phyloP scores from a whole-genome alignment of 2,797 vertebrate genomes.

The Sebastes nivosus region DNA sequence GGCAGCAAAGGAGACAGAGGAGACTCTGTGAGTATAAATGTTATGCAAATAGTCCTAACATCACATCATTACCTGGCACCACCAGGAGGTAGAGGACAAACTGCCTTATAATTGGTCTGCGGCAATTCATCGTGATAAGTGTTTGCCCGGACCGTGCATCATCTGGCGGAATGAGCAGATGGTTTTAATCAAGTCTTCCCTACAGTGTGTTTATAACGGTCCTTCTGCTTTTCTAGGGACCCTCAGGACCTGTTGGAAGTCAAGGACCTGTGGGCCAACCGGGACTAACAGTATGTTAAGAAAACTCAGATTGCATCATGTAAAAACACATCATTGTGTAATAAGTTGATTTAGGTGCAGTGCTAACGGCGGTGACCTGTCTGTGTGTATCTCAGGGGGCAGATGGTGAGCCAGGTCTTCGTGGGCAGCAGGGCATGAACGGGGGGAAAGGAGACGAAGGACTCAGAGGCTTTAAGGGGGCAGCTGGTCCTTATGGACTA shows the following conservation, averaged over 20 bases:
- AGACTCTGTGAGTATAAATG: constrained; percentile 84
- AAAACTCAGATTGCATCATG: background rate
- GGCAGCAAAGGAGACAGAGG: constrained; percentile 94
- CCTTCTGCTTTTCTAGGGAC: constrained; percentile 82
- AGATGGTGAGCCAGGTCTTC: constrained; percentile 90
- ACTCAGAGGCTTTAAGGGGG: constrained; percentile 85
- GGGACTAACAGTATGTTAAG: constrained; percentile 83
- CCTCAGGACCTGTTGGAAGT: constrained; percentile 86
- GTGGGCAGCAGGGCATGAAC: constrained; percentile 91
- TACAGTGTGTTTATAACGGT: constrained; percentile 6
- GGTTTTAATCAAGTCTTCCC: constrained; percentile 10
- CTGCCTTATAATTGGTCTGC: constrained; percentile 25
- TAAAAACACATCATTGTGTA: background rate
- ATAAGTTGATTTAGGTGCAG: background rate
- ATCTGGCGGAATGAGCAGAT: constrained; percentile 25
- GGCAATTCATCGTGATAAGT: constrained; percentile 11
- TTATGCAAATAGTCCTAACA: background rate
- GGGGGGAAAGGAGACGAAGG: constrained; percentile 95
- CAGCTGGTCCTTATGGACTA: constrained; percentile 85
- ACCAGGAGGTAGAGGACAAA: constrained; percentile 23
- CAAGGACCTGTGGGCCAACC: constrained; percentile 89
- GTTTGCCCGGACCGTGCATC: constrained; percentile 5
- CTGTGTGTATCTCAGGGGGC: constrained; percentile 79
- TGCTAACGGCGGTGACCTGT: background rate
- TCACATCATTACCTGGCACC: constrained; percentile 21